phyloP scores from a whole-genome alignment of 2,888 invertebrate genomes.

The Drosophila engyochracea region DNA sequence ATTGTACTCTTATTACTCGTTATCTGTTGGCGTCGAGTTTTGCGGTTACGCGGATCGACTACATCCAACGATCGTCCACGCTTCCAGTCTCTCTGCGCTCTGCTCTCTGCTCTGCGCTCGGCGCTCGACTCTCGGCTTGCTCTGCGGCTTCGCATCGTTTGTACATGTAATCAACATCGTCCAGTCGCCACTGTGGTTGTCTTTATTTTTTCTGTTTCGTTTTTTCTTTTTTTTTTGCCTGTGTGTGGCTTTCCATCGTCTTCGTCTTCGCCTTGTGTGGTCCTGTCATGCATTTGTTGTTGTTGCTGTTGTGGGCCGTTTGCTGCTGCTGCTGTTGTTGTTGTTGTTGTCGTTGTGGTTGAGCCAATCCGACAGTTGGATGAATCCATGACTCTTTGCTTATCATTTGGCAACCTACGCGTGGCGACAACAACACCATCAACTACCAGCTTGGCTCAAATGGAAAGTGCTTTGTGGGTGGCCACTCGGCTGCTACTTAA shows the following conservation, averaged over 20 bases:
- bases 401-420: slow-evolving; percentile 79
- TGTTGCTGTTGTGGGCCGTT: slow-evolving; percentile 32
- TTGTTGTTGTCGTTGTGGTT: slow-evolving; percentile 39
- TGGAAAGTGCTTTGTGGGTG: slow-evolving; percentile 68
- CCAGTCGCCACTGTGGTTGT: slow-evolving; percentile 67
- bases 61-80: slow-evolving; percentile 35
- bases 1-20: slow-evolving; percentile 58
- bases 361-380: slow-evolving; percentile 49
- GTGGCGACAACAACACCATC: slow-evolving; percentile 65
- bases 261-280: slow-evolving; percentile 68
- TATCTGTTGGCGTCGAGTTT: slow-evolving; percentile 78
- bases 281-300: slow-evolving; percentile 69
- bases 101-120: slow-evolving; percentile 17
- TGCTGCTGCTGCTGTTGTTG: slow-evolving; percentile 29
- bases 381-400: slow-evolving; percentile 74
- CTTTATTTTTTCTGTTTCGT: slow-evolving; percentile 12
- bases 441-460: slow-evolving; percentile 28
- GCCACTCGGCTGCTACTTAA: slow-evolving; percentile 36
- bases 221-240: slow-evolving; percentile 36
- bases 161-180: slow-evolving; percentile 77
- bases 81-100: not conserved
- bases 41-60: slow-evolving; percentile 69
- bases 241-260: slow-evolving; percentile 70
- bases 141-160: slow-evolving; percentile 63
- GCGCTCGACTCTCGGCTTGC: slow-evolving; percentile 6